phyloP scores from a whole-genome alignment of 2,888 invertebrate species.

The Halocaridina rubra region DNA sequence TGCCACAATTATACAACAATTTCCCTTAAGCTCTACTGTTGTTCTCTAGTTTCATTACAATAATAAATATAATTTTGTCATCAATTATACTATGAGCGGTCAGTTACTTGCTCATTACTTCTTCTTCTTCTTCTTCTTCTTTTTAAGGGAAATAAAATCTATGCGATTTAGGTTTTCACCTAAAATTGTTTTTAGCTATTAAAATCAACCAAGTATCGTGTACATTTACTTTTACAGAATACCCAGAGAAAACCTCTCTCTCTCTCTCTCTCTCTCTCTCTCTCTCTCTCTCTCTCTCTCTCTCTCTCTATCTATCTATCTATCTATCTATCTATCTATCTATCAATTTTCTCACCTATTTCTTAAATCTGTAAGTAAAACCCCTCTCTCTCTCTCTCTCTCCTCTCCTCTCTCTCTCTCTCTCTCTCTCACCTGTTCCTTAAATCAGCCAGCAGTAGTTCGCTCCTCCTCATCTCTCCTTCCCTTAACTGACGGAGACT shows the following conservation, averaged over 20 bases:
- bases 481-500: conserved; percentile 37
- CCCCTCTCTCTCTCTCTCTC: background rate
- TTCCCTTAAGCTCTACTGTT: too few relatives aligned
- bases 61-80: too few relatives aligned
- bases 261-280: background rate
- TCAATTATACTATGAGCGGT: too few relatives aligned
- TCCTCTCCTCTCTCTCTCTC: background rate
- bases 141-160: too few relatives aligned
- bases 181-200: too few relatives aligned
- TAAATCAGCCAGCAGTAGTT: conserved; percentile 18
- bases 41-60: too few relatives aligned
- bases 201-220: too few relatives aligned
- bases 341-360: background rate
- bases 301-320: background rate
- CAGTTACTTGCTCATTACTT: too few relatives aligned
- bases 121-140: too few relatives aligned
- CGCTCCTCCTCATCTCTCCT: conserved; percentile 36
- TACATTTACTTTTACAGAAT: background rate
- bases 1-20: too few relatives aligned
- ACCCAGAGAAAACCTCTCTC: background rate
- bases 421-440: conserved; percentile 33
- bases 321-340: background rate
- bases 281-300: background rate
- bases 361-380: background rate
- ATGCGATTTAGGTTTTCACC: too few relatives aligned